These are phyloP conservation scores for Notolabrus celidotus DNA, from an alignment of 2,797 vertebrate genomes.

Conservation along the genomic window DNA sequence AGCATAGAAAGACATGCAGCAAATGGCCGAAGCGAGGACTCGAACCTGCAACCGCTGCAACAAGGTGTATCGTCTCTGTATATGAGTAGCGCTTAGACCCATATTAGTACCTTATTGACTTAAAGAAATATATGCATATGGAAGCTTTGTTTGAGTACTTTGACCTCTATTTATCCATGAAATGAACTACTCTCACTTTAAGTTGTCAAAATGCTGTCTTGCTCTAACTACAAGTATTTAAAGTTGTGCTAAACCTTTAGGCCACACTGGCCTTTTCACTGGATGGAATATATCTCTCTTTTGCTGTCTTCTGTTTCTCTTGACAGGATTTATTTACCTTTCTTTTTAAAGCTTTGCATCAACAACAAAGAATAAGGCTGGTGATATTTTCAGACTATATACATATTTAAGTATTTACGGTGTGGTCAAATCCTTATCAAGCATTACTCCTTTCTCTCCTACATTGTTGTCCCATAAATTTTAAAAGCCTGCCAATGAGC, in stretches of 20 bases:
- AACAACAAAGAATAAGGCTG: not conserved
- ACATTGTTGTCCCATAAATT: not conserved
- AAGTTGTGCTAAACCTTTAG: constrained; percentile 9
- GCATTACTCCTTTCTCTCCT: not conserved
- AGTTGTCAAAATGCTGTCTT: constrained; percentile 11
- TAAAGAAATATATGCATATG: no score
- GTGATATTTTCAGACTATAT: not conserved
- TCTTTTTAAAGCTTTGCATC: not conserved
- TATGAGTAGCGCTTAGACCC: no score
- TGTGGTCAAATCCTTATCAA: not conserved
- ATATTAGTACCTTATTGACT: no score
- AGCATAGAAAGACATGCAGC: no score
- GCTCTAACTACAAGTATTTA: constrained; percentile 12
- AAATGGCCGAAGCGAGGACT: no score
- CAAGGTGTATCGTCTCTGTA: no score
- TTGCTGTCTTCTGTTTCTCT: not conserved
- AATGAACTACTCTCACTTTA: not conserved
- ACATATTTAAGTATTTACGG: no score
- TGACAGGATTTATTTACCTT: not conserved
- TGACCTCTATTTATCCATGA: no score
- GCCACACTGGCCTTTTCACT: constrained; percentile 1
- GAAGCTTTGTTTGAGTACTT: no score
- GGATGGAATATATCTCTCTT: constrained; percentile 11
- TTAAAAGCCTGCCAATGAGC: constrained; percentile 3
- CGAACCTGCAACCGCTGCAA: no score